Evolutionary conservation across 2,797 vertebrate genomes (phyloP).

Genomic region (Protosalanx chinensis): DNA sequence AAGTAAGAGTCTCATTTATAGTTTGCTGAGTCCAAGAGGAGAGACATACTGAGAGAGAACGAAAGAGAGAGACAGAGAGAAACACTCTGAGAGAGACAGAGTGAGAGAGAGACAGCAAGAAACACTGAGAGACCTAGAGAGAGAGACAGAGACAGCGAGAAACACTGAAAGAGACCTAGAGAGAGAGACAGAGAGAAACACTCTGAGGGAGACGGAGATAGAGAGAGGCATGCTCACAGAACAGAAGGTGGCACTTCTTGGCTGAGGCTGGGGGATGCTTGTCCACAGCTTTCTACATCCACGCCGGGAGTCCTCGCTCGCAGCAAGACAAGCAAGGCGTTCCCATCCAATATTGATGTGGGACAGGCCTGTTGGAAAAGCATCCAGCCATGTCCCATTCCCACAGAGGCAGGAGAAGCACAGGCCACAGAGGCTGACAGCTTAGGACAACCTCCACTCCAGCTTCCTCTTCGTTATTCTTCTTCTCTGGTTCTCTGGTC

Average conservation of each 20-base stretch:
- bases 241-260: constrained; percentile 2
- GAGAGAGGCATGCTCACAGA: neutral
- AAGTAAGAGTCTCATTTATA: no score
- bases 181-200: neutral
- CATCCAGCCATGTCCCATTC: constrained; percentile 23
- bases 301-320: constrained; percentile 51
- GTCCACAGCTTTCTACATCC: constrained; percentile 7
- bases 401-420: constrained; percentile 28
- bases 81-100: neutral
- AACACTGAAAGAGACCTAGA: neutral
- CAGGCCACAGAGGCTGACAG: constrained; percentile 15
- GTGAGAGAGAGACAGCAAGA: neutral
- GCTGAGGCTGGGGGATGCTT: neutral
- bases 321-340: constrained; percentile 52
- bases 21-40: neutral
- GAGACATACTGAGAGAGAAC: neutral
- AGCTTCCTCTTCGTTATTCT: neutral
- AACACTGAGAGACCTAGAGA: neutral
- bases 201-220: neutral
- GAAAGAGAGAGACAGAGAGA: neutral
- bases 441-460: neutral
- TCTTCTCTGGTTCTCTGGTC: neutral
- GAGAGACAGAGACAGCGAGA: no score
- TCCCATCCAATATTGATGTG: constrained; percentile 65
- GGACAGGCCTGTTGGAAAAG: constrained; percentile 52